phyloP scores from a whole-genome alignment of 2,113 vertebrate genomes.

The Myotis davidii region DNA sequence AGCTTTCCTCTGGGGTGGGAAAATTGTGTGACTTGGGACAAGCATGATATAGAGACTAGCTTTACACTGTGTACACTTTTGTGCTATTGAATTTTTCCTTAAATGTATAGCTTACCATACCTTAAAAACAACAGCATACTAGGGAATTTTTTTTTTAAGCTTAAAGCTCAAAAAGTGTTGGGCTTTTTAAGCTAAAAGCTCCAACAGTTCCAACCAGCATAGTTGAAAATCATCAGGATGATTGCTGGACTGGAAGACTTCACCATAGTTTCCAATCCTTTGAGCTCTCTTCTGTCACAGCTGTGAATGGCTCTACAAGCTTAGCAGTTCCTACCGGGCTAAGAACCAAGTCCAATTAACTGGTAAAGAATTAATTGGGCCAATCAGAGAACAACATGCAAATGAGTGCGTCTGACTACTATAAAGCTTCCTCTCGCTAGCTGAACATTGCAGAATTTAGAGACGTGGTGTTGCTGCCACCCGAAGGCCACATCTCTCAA shows the following conservation, averaged over 20 bases:
- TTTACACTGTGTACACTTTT: neutral
- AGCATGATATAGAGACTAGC: neutral
- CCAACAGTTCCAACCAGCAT: neutral
- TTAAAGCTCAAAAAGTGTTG: neutral
- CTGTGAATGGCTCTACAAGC: neutral
- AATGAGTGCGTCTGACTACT: neutral
- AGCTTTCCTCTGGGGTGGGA: neutral
- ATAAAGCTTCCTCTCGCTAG: neutral
- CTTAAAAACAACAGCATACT: neutral
- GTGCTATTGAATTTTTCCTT: slow-evolving; percentile 11
- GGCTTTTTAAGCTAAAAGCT: neutral
- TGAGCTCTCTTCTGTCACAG: neutral
- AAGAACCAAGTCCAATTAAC: neutral
- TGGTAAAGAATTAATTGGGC: neutral
- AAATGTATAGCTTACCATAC: neutral
- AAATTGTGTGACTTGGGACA: neutral
- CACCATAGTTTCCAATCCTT: neutral
- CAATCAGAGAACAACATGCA: neutral
- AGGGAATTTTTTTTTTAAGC: neutral
- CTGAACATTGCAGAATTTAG: neutral
- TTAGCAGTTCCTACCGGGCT: neutral
- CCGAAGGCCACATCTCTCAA: slow-evolving; percentile 35
- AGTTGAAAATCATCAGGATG: neutral
- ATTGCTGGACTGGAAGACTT: neutral
- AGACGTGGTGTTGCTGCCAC: slow-evolving; percentile 60